Base-by-base conservation (phyloP, 2,113 vertebrate genomes). In the Tetrao urogallus region DNA sequence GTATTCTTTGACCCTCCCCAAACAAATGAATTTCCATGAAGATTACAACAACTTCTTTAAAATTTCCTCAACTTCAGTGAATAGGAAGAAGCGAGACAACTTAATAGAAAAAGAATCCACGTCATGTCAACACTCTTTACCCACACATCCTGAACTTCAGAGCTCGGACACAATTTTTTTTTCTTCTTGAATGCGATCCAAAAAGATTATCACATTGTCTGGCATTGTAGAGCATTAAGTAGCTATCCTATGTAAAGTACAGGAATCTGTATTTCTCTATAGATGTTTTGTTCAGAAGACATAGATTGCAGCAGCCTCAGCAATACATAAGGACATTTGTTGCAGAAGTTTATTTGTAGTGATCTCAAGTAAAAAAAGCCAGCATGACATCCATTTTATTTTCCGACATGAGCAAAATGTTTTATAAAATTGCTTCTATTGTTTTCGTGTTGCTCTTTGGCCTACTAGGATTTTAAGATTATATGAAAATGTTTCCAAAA, bases 401-500 rank as follows among this genome's bases (percentile, higher is more conserved):
- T 94, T 36, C 73, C 10, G 52, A 22, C 20, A 43, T 54, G 34
- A 92, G 92, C 45, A 91, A 94, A 79, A 13, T 13, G 40, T 77
- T 80, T 76, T 47, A 76, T 52, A 22, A 94, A 78, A 91, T 90
- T 94, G 63, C 38, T 71, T 79, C 54, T 38, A 58, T 27, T 76
- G 30, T 36, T 88, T 94, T 94, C 94, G 45, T 64, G 38, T 63
- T 76, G 40, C 20, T 95, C 70, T 76, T 74, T 42, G 56, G 76
- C 25, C 63, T 73, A 64, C 13, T 76, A 82, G 82, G 18, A 42
- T 65, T 87, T 89, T 66, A 91, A 81, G 43, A 50, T 82, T 84
- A 88, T 17, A 90, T 28, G 63, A 93, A 90, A 94, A 83, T 24
- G 1, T 83, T 95, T 78, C 54, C 45, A 80, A 21, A 92, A 75